Percentiles rank a stretch among this genome's conserved stretches.
Evolutionary conservation across 2,888 invertebrate species (phyloP).

Genomic region (Agrenia bidenticulata): DNA sequence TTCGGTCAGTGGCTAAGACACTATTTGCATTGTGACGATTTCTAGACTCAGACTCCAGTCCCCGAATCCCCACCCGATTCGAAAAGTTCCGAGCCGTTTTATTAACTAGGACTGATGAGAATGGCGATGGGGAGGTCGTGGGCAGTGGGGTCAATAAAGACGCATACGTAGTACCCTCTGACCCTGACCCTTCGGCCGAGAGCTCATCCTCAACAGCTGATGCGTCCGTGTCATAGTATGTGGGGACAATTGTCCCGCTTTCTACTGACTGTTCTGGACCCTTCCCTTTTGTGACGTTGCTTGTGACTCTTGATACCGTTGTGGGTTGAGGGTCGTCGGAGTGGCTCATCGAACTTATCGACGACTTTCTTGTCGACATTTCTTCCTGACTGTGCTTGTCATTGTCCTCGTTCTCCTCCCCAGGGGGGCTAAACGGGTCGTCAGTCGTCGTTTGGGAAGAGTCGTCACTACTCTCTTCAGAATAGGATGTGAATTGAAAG

Average conservation of each 20-base stretch:
- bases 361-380: too few relatives aligned
- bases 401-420: too few relatives aligned
- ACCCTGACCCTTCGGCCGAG: not conserved
- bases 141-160: constrained; percentile 1
- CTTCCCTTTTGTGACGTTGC: not conserved
- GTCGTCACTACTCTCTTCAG: constrained; percentile 1
- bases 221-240: not conserved
- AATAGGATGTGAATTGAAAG: not conserved
- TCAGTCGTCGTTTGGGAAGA: not conserved
- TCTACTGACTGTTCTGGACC: not conserved
- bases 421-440: too few relatives aligned
- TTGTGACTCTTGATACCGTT: not conserved
- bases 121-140: constrained; percentile 1
- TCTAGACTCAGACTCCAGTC: not conserved
- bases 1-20: not conserved
- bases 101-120: constrained; percentile 26
- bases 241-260: not conserved
- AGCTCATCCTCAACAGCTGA: not conserved
- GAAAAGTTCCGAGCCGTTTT: constrained; percentile 23
- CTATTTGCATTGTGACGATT: constrained; percentile 26
- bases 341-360: too few relatives aligned
- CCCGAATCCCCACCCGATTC: constrained; percentile 1
- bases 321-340: too few relatives aligned
- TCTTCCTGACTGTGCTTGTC: too few relatives aligned
- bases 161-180: not conserved